Base-by-base conservation (phyloP, 1,140 invertebrate genomes). In the Bombus breviceps region DNA sequence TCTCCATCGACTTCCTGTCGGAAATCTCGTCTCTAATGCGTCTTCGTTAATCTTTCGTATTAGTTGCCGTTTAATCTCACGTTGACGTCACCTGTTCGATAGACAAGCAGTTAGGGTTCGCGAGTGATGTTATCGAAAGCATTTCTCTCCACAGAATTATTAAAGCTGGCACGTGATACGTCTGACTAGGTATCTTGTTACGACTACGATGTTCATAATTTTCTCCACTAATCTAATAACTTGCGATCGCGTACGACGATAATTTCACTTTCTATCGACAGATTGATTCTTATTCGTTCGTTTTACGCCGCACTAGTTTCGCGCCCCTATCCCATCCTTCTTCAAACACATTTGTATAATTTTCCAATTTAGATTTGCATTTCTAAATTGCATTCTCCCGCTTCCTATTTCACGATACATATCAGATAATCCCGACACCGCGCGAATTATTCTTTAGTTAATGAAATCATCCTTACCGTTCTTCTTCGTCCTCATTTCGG, bases 291-390 rank as follows among this genome's bases (percentile, higher is more conserved):
- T 43, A 64, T 72, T 64, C 53, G 68, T 80, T 72, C 37, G 59
- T 57, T 34, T 62, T n/a, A 47, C 25, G 73, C 34, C 41, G 34
- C 47, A 0, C 6, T 37, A 57, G 47, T 22, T 77, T 78, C 22
- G 34, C 32, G 2, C 9, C 10, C 39, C 10, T 1, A 47, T 12
- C 47, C 34, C 28, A 1, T 5, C 37, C 10, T 13, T 13, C 34
- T n/a, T n/a, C 13, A 34, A 25, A 37, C 71, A 32, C 59, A 75
- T 57, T 71, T 75, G 84, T 71, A 85, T 85, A 81, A 85, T 85
- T 85, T 81, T 85, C 59, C 84, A 81, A 85, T 85, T 81, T 81
- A 68, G 59, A 85, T 85, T 85, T 85, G 84, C 84, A 85, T 85
- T 69, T 43, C 71, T 81, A 81, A 81, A 85, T 85, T 85, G 71